Percentiles rank a stretch among this genome's conserved stretches.
Evolutionary conservation across 37 sponge, comb jelly and placozoan species (phyloP).

Genomic region (Beroe forskalii): DNA sequence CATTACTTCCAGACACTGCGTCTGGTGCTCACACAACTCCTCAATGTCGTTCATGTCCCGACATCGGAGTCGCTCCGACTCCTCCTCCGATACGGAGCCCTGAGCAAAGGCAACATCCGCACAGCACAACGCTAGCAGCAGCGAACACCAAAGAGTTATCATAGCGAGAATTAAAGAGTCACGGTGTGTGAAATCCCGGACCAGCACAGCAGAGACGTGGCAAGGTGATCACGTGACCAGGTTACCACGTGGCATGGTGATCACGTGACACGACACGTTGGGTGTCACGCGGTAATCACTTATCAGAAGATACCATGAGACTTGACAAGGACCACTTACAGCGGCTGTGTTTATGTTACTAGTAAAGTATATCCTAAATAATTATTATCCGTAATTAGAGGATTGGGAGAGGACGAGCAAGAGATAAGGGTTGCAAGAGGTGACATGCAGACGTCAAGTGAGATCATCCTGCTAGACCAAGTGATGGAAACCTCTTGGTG

Average conservation of each 20-base stretch:
- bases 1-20: conserved; percentile 14
- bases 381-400: too few species aligned
- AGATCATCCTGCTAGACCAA: too few species aligned
- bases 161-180: not conserved
- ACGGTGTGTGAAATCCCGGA: not conserved
- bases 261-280: not conserved
- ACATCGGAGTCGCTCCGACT: not conserved
- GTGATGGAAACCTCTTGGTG: too few species aligned
- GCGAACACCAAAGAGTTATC: not conserved
- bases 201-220: not conserved
- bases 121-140: not conserved
- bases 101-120: not conserved
- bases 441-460: too few species aligned
- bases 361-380: too few species aligned
- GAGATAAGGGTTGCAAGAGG: too few species aligned
- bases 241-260: too few species aligned
- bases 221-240: too few species aligned
- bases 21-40: conserved; percentile 54
- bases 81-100: not conserved
- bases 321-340: not conserved
- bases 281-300: not conserved
- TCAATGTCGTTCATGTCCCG: conserved; percentile 30
- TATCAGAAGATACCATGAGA: not conserved
- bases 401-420: too few species aligned
- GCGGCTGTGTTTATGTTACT: too few species aligned